Percentiles rank a stretch among this genome's conserved stretches.
Evolutionary conservation across 2,888 invertebrate genomes (phyloP).

Genomic region (Mylabris sibirica): DNA sequence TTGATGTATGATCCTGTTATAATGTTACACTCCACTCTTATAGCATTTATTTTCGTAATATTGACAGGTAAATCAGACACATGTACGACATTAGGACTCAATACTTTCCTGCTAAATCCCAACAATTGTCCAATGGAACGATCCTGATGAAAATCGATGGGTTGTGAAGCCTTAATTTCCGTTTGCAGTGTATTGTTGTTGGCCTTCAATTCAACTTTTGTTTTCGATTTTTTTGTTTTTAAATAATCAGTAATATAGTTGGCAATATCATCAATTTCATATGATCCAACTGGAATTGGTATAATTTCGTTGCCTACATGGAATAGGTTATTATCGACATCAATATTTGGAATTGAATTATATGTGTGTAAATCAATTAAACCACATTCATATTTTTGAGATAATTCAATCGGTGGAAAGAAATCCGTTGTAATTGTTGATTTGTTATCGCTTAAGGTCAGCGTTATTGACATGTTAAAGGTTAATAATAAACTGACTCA

Average conservation of each 20-base stretch:
- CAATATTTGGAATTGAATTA: slow-evolving; percentile 39
- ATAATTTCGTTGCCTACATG: slow-evolving; percentile 8
- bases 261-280: slow-evolving; percentile 28
- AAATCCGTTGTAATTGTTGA: slow-evolving; percentile 35
- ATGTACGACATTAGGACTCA: slow-evolving; percentile 34
- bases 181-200: slow-evolving; percentile 32
- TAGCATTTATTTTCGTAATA: slow-evolving; percentile 47
- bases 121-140: slow-evolving; percentile 41
- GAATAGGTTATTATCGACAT: slow-evolving; percentile 19
- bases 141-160: slow-evolving; percentile 25
- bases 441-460: slow-evolving; percentile 37
- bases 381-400: slow-evolving; percentile 37
- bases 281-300: slow-evolving; percentile 21
- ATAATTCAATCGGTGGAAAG: slow-evolving; percentile 35
- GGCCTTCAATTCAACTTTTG: slow-evolving; percentile 20
- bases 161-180: slow-evolving; percentile 28
- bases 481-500: slow-evolving; percentile 27
- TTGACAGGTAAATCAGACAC: slow-evolving; percentile 49
- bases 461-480: slow-evolving; percentile 36
- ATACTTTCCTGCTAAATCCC: slow-evolving; percentile 39
- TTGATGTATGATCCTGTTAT: slow-evolving; percentile 45
- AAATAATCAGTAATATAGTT: slow-evolving; percentile 14
- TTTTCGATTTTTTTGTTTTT: slow-evolving; percentile 1
- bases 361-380: slow-evolving; percentile 37
- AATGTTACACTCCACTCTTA: slow-evolving; percentile 48